These are phyloP conservation scores for Lutjanus erythropterus DNA, from an alignment of 2,113 vertebrate genomes.

Conservation along the genomic window DNA sequence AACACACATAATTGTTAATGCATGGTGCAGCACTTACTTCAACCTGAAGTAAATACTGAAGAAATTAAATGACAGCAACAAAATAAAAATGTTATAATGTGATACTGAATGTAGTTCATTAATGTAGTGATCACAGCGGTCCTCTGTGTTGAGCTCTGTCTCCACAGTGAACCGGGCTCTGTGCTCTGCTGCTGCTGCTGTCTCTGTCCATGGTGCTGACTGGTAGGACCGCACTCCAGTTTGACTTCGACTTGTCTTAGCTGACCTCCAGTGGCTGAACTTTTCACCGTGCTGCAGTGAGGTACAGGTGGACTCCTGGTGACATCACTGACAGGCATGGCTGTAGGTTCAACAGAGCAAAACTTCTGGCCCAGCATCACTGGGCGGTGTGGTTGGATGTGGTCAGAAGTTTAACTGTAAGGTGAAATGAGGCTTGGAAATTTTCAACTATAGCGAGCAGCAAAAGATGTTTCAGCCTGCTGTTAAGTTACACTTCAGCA, in stretches of 20 bases:
- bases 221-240: background rate
- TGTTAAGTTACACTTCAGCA: no score
- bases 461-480: no score
- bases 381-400: no score
- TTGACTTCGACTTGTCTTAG: background rate
- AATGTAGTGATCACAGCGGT: background rate
- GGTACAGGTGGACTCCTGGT: background rate
- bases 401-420: no score
- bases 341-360: no score
- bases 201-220: constrained; percentile 45
- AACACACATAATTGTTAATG: no score
- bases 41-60: background rate
- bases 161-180: background rate
- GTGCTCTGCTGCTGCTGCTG: constrained; percentile 19
- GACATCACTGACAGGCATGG: no score
- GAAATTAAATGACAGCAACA: background rate
- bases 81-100: background rate
- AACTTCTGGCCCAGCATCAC: no score
- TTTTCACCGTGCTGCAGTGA: background rate
- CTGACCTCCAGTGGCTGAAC: constrained; percentile 1
- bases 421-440: no score
- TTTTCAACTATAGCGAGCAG: no score
- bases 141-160: background rate
- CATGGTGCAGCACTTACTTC: no score
- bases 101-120: background rate